A percentile compares a stretch with the other conserved stretches of the same genome.
These are phyloP conservation scores for Meganola albula DNA, from an alignment of 2,888 invertebrate genomes.

Conservation along the genomic window DNA sequence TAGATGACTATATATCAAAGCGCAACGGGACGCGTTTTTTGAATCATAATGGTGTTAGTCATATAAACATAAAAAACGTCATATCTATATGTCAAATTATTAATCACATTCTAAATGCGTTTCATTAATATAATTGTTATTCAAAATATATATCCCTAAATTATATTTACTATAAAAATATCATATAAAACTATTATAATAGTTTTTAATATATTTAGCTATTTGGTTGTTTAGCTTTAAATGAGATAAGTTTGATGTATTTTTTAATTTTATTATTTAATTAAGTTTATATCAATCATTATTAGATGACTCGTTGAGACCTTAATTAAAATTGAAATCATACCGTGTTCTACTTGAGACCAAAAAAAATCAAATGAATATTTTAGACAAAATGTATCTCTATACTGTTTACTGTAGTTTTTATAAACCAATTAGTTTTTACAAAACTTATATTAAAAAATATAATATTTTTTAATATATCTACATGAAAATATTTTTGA, in stretches of 20 bases:
- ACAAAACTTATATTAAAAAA: neutral
- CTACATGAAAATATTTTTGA: no score
- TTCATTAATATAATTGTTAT: constrained; percentile 21
- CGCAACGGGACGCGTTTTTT: constrained; percentile 49
- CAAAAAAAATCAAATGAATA: constrained; percentile 25
- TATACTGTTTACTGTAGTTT: constrained; percentile 35
- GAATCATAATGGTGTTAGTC: constrained; percentile 51
- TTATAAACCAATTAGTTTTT: constrained; percentile 16
- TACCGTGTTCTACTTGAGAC: constrained; percentile 35
- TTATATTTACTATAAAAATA: no score
- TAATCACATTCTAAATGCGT: constrained; percentile 30
- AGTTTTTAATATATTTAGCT: constrained; percentile 9
- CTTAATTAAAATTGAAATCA: constrained; percentile 12
- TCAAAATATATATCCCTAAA: neutral
- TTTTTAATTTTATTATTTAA: constrained; percentile 8
- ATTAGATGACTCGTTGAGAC: constrained; percentile 14
- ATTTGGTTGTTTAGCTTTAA: constrained; percentile 35
- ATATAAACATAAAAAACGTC: constrained; percentile 20
- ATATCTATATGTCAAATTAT: constrained; percentile 12
- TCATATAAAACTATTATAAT: constrained; percentile 4
- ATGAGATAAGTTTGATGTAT: constrained; percentile 9
- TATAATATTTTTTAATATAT: neutral
- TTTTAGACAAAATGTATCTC: constrained; percentile 13
- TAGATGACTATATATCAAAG: constrained; percentile 26
- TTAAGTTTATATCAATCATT: neutral